These are phyloP conservation scores for Nesometra sesokonis DNA, from an alignment of 35 echinoderm and acorn worm species.

Conservation along the genomic window DNA sequence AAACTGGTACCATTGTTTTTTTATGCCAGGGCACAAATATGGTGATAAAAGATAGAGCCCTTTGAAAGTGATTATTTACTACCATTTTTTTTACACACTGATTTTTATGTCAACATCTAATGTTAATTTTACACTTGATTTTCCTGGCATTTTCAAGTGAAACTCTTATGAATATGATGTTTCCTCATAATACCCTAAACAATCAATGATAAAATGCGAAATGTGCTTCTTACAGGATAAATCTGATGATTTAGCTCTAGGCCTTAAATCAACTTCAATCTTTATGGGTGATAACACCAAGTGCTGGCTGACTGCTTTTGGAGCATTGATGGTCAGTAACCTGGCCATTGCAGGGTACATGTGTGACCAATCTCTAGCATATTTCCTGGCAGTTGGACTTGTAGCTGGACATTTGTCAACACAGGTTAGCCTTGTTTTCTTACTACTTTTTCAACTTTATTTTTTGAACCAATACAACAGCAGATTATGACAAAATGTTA, in stretches of 20 bases:
- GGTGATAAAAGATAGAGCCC: no score
- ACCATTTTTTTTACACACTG: no score
- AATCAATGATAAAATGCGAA: no score
- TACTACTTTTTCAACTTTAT: no score
- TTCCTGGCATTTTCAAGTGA: no score
- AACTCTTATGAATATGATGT: no score
- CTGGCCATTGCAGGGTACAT: conserved; percentile 43
- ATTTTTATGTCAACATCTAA: no score
- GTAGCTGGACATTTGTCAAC: conserved; percentile 56
- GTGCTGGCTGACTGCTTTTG: conserved; percentile 73
- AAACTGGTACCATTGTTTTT: no score
- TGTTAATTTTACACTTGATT: no score
- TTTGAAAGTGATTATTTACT: no score
- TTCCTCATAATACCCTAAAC: no score
- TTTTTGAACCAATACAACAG: not conserved
- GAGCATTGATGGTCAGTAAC: conserved; percentile 46
- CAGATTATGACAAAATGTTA: not conserved
- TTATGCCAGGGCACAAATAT: no score
- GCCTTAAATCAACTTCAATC: conserved; percentile 78
- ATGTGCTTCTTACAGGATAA: conserved; percentile 75
- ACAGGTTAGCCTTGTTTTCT: conserved; percentile 42
- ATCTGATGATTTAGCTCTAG: conserved; percentile 71
- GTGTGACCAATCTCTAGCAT: conserved; percentile 66
- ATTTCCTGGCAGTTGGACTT: conserved; percentile 59
- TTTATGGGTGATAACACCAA: conserved; percentile 78